phyloP scores from a whole-genome alignment of 2,888 invertebrate species.

The Chaetogeoica ovagalla region DNA sequence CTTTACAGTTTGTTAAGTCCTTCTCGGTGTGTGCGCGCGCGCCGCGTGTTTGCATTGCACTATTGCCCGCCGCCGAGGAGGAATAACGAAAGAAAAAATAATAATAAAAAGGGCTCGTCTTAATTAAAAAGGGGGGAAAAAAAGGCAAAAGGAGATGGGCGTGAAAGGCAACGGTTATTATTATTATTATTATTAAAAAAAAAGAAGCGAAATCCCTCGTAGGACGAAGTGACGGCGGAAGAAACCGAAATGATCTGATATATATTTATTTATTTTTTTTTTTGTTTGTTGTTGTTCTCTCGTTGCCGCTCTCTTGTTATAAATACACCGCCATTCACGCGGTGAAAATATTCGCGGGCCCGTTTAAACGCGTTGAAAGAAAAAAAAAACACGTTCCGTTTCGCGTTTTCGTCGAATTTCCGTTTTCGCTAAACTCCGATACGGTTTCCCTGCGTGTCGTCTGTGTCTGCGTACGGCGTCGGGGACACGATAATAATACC shows the following conservation, averaged over 20 bases:
- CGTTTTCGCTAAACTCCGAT: not conserved
- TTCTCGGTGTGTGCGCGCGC: not conserved
- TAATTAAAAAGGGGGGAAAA: slow-evolving; percentile 46
- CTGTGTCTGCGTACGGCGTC: too few relatives aligned
- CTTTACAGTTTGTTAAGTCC: slow-evolving; percentile 53
- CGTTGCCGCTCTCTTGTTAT: slow-evolving; percentile 44
- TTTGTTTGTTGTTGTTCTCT: slow-evolving; percentile 25
- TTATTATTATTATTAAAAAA: not conserved
- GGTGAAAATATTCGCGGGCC: not conserved
- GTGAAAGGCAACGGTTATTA: slow-evolving; percentile 48
- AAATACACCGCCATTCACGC: not conserved
- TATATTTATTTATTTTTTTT: slow-evolving; percentile 35
- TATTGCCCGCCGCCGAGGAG: not conserved
- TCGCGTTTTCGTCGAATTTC: not conserved
- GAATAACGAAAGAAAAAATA: not conserved
- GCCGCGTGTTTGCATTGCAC: slow-evolving; percentile 31
- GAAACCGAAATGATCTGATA: slow-evolving; percentile 50
- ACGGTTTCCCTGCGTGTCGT: slow-evolving; percentile 1
- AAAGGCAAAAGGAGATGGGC: slow-evolving; percentile 34
- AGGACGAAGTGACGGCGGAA: not conserved
- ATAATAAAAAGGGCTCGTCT: slow-evolving; percentile 34
- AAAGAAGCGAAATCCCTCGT: slow-evolving; percentile 22
- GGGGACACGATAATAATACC: not conserved
- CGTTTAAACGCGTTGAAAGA: not conserved
- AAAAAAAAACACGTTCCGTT: too few relatives aligned